Percentiles rank a stretch among this genome's conserved stretches.
These are phyloP conservation scores for Cecidostiba fungosa DNA, from an alignment of 2,888 invertebrate species.

Conservation along the genomic window DNA sequence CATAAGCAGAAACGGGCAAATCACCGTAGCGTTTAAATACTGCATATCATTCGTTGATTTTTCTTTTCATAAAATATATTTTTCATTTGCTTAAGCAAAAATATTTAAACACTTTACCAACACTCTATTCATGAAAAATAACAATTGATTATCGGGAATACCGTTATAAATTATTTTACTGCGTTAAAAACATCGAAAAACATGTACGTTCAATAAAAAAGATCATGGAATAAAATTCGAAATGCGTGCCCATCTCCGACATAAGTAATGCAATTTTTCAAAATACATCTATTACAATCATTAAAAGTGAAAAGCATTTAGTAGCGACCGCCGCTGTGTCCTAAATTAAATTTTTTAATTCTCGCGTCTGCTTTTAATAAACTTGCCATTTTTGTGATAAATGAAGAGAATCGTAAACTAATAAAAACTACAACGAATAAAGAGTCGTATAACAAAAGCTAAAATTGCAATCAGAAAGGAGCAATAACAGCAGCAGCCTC, in stretches of 20 bases:
- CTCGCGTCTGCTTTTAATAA: constrained; percentile 22
- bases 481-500: constrained; percentile 93
- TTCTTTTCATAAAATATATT: constrained; percentile 47
- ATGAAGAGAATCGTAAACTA: constrained; percentile 2
- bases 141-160: background rate
- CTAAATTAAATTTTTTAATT: background rate
- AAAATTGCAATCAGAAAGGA: constrained; percentile 79
- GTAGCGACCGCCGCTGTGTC: background rate
- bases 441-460: constrained; percentile 21
- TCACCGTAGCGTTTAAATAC: constrained; percentile 27
- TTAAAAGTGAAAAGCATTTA: constrained; percentile 21
- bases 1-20: constrained; percentile 52
- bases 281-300: background rate
- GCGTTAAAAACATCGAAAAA: background rate
- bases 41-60: constrained; percentile 19
- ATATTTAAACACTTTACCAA: background rate
- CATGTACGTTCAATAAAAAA: background rate
- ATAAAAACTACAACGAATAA: constrained; percentile 6
- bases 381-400: background rate
- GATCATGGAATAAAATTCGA: background rate
- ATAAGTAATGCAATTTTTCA: constrained; percentile 25
- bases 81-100: constrained; percentile 22
- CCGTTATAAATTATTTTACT: constrained; percentile 10
- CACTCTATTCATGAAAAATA: constrained; percentile 8
- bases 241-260: constrained; percentile 45